Evolutionary conservation across 2,113 vertebrate genomes (phyloP).

Genomic region (Eulemur rufifrons): DNA sequence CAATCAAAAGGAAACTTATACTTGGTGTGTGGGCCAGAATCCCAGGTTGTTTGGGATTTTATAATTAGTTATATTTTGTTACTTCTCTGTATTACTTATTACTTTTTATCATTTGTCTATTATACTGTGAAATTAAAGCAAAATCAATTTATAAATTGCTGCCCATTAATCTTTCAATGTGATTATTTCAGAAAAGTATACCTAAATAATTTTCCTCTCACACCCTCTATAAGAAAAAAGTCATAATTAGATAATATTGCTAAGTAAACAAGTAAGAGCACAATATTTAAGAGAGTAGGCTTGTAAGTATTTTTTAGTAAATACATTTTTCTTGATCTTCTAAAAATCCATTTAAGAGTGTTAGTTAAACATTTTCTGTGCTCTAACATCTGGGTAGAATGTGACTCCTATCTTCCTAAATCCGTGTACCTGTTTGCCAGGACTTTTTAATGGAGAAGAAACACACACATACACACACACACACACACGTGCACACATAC

Average conservation of each 20-base stretch:
- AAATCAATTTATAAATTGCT: background rate
- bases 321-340: background rate
- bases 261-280: background rate
- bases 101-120: background rate
- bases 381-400: background rate
- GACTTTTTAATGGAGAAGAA: background rate
- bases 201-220: background rate
- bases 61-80: background rate
- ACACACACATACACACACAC: background rate
- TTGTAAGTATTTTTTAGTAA: background rate
- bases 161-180: background rate
- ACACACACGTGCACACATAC: too few species aligned
- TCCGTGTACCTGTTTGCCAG: background rate
- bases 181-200: conserved; percentile 2
- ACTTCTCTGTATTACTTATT: background rate
- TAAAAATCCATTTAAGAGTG: background rate
- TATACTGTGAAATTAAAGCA: background rate
- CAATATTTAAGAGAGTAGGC: background rate
- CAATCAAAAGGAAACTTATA: background rate
- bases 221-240: background rate
- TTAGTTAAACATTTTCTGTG: background rate
- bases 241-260: background rate
- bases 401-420: conserved; percentile 2
- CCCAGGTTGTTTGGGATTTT: background rate
- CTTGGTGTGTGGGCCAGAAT: background rate